These are phyloP conservation scores for Onychostruthus taczanowskii DNA, from an alignment of 2,113 vertebrate species.

Conservation along the genomic window DNA sequence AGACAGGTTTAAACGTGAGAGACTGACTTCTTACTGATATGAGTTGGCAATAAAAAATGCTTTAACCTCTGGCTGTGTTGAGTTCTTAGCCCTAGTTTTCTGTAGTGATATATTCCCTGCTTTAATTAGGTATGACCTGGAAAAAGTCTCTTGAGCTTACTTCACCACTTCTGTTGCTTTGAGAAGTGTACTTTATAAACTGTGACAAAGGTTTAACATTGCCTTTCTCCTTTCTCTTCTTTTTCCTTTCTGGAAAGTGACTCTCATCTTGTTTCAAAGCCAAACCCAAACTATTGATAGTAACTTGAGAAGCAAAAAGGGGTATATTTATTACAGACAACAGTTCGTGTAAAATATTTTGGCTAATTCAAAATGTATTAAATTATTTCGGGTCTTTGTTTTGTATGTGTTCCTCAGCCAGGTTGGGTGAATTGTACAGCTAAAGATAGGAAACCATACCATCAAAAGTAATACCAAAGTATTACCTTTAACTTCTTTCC, in stretches of 20 bases:
- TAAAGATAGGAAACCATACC: neutral
- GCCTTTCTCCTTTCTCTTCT: neutral
- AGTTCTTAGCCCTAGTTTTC: neutral
- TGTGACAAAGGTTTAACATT: neutral
- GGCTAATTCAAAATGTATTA: neutral
- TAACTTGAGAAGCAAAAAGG: neutral
- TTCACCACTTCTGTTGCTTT: neutral
- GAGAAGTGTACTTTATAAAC: neutral
- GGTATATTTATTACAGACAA: neutral
- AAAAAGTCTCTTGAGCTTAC: neutral
- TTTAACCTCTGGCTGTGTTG: neutral
- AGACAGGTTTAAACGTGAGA: neutral
- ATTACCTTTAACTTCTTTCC: neutral
- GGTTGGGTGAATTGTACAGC: neutral
- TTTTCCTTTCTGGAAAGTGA: neutral
- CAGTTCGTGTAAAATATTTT: neutral
- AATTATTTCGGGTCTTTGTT: neutral
- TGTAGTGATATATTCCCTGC: neutral
- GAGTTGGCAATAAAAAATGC: neutral
- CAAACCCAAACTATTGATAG: neutral
- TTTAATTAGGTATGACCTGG: conserved; percentile 17
- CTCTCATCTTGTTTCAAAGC: neutral
- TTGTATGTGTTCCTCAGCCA: neutral
- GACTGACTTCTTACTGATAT: neutral
- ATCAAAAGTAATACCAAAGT: neutral